Percentiles rank a stretch among this genome's conserved stretches.
Conservation (phyloP, 2,888 invertebrate genomes). For the Ferrisia virgata region DNA sequence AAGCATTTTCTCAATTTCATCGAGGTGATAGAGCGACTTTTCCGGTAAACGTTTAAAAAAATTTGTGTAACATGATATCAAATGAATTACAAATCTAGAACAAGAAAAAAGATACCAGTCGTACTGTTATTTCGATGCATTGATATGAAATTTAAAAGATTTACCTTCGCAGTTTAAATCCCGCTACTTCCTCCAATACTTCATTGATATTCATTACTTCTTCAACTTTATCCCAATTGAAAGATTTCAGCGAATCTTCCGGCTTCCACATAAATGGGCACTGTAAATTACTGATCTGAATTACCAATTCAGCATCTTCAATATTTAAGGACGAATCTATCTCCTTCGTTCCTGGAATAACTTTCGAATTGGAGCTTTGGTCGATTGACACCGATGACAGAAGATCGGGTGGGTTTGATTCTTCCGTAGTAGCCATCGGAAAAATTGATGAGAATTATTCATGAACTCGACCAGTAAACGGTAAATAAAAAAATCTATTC, state of each 20-base stretch:
- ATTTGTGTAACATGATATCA: constrained; percentile 27
- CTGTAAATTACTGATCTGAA: neutral
- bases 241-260: neutral
- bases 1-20: constrained; percentile 37
- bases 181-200: neutral
- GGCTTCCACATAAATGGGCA: constrained; percentile 30
- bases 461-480: neutral
- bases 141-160: neutral
- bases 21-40: neutral
- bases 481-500: neutral
- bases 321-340: neutral
- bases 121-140: neutral
- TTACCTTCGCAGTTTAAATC: constrained; percentile 24
- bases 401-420: neutral
- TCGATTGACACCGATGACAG: neutral
- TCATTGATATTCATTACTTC: neutral
- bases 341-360: neutral
- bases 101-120: too few species aligned
- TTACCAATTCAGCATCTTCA: neutral
- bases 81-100: constrained; percentile 18
- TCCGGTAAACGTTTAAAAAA: neutral
- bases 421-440: neutral
- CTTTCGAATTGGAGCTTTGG: neutral
- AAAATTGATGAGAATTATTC: neutral
- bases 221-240: neutral